Conservation (phyloP, 2,797 vertebrate species). For the Adelosebastes latens region DNA sequence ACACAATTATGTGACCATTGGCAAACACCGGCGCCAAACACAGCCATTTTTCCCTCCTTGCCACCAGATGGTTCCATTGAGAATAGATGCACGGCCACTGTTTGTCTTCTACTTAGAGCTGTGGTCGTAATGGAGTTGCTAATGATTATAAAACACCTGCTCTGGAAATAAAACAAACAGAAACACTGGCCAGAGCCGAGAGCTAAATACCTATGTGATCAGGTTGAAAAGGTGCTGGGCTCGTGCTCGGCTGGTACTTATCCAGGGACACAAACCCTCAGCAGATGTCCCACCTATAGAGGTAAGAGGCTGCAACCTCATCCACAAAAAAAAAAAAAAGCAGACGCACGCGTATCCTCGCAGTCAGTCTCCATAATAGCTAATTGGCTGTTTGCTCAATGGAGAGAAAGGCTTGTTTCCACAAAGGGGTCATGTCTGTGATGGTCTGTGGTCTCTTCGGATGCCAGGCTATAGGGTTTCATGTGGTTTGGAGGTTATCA, state of each 20-base stretch:
- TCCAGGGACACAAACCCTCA: slow-evolving; percentile 74
- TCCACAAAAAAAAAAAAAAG: slow-evolving; percentile 32
- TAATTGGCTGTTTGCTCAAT: slow-evolving; percentile 83
- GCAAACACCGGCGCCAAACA: slow-evolving; percentile 79
- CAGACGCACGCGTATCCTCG: slow-evolving; percentile 34
- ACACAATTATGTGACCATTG: slow-evolving; percentile 79
- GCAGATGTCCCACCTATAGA: slow-evolving; percentile 79
- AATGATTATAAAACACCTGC: slow-evolving; percentile 87
- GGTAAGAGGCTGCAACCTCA: slow-evolving; percentile 55
- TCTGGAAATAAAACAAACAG: slow-evolving; percentile 86
- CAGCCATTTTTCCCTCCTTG: slow-evolving; percentile 70
- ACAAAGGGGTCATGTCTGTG: slow-evolving; percentile 70
- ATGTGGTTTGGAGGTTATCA: slow-evolving; percentile 64
- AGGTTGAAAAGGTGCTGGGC: slow-evolving; percentile 76
- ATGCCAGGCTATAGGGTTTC: slow-evolving; percentile 71
- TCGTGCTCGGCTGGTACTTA: slow-evolving; percentile 60
- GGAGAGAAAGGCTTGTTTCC: slow-evolving; percentile 67
- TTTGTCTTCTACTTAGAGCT: slow-evolving; percentile 84
- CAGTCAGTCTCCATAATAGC: slow-evolving; percentile 67
- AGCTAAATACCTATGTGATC: slow-evolving; percentile 84
- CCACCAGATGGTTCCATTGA: slow-evolving; percentile 86
- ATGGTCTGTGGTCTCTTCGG: slow-evolving; percentile 60
- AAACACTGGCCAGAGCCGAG: slow-evolving; percentile 68
- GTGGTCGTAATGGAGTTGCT: slow-evolving; percentile 79
- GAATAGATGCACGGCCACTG: slow-evolving; percentile 66